These are phyloP conservation scores for Distichodus sexfasciatus DNA, from an alignment of 2,797 vertebrate genomes.

Conservation along the genomic window DNA sequence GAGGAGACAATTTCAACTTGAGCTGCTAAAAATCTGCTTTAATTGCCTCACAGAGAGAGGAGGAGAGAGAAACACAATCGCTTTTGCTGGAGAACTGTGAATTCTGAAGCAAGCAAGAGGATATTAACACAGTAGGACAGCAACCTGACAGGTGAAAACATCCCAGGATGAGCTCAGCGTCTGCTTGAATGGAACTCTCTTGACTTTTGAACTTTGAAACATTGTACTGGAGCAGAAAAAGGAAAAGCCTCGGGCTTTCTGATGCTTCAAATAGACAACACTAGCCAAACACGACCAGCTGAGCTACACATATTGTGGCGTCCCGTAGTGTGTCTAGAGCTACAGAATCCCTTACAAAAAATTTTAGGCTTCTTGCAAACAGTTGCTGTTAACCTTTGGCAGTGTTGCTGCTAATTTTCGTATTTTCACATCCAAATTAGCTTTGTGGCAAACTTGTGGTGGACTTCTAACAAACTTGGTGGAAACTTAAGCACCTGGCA, in stretches of 20 bases:
- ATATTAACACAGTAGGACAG: slow-evolving; percentile 30
- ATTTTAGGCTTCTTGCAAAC: too few relatives aligned
- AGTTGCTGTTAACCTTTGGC: too few relatives aligned
- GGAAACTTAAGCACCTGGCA: too few relatives aligned
- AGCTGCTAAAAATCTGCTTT: slow-evolving; percentile 26
- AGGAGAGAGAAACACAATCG: slow-evolving; percentile 4
- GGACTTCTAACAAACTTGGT: too few relatives aligned
- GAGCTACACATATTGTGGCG: too few relatives aligned
- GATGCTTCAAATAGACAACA: neutral
- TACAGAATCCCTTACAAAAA: too few relatives aligned
- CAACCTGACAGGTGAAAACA: slow-evolving; percentile 6
- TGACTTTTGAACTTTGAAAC: slow-evolving; percentile 3
- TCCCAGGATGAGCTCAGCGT: slow-evolving; percentile 22
- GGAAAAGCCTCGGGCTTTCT: neutral
- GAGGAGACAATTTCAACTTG: slow-evolving; percentile 18
- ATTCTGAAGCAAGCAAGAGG: slow-evolving; percentile 18
- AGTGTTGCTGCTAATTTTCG: too few relatives aligned
- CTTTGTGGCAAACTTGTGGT: too few relatives aligned
- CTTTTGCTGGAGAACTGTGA: slow-evolving; percentile 14
- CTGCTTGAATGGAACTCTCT: slow-evolving; percentile 17
- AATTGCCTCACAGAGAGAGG: slow-evolving; percentile 26
- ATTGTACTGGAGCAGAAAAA: neutral
- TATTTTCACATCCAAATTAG: too few relatives aligned
- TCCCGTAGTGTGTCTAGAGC: too few relatives aligned
- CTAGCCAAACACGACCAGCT: neutral